Base-by-base conservation (phyloP, 2,888 invertebrate genomes). In the Xiphydria camelus region DNA sequence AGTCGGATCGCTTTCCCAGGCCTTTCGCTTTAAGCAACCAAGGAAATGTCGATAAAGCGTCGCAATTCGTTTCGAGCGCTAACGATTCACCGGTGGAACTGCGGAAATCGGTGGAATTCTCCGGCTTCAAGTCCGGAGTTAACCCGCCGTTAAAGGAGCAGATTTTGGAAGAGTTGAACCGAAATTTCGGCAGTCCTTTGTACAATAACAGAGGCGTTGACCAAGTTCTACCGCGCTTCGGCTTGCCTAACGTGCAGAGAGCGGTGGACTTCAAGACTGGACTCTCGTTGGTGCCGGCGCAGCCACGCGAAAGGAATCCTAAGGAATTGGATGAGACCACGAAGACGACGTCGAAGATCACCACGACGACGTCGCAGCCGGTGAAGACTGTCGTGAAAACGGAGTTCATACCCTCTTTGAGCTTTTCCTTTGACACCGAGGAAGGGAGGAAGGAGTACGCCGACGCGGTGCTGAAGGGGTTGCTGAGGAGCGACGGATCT, bases 391-490 rank as follows among this genome's bases (percentile, higher is more conserved):
- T 61, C 4, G 61, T 72, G 2, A 61, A 70, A 33, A 73, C 76
- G 1, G 75, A 77, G 54, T 61, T 77, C 3, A 62, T 77, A 10
- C 75, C 76, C 4, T 68, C 77, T 2, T 48, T 76, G 2, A 69
- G 75, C 31, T 77, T 76, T 36, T 64, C 70, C 3, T 55, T 77
- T 2, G 66, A 74, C 17, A 68, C 72, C 3, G 65, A 67, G 4
- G 52, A 64, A 10, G 77, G 70, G 1, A 62, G 68, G 10, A 59
- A 70, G 19, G 66, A 69, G 42, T 76, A 73, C 34, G 65, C 65
- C 4, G 66, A 74, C 2, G 76, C 76, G 3, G 52, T 77, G 6
- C 49, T 70, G 0, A 63, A 55, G 3, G 76, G 76, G 7, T 47
- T 74, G 26, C 58, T 75, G 20, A 41, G 54, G 3, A 59, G 61